Evolutionary conservation across 2,888 invertebrate species (phyloP).

Genomic region (Yponomeuta sedellus): DNA sequence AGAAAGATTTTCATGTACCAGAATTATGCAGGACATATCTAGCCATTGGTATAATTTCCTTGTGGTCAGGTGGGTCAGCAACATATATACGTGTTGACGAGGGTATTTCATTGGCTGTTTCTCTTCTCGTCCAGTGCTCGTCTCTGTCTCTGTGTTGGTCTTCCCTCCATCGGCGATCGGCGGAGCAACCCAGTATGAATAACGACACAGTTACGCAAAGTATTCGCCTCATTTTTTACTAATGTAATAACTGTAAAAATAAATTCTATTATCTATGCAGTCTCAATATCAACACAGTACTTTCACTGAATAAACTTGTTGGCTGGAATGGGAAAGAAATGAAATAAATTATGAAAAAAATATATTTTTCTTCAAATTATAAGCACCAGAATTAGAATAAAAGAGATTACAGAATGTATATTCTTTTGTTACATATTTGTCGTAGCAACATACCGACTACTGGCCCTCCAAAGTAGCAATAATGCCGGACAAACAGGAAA

Average conservation of each 20-base stretch:
- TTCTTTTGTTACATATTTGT: too few species aligned
- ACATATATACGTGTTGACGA: slow-evolving; percentile 21
- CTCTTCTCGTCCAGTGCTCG: slow-evolving; percentile 27
- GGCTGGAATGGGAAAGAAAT: background rate
- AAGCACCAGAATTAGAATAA: too few species aligned
- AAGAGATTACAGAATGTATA: too few species aligned
- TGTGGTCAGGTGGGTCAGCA: slow-evolving; percentile 76
- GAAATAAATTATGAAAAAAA: too few species aligned
- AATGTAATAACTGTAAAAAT: slow-evolving; percentile 7
- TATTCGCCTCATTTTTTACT: slow-evolving; percentile 26
- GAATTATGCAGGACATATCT: slow-evolving; percentile 83
- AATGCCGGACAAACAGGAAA: too few species aligned
- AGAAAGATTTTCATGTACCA: slow-evolving; percentile 53
- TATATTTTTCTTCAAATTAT: too few species aligned
- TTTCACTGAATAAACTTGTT: slow-evolving; percentile 10
- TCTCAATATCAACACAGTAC: slow-evolving; percentile 23
- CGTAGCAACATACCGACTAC: too few species aligned
- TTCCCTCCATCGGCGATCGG: slow-evolving; percentile 24
- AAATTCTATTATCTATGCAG: slow-evolving; percentile 23
- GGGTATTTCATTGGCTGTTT: slow-evolving; percentile 40
- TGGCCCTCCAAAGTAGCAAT: too few species aligned
- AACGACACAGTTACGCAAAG: slow-evolving; percentile 23
- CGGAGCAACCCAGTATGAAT: slow-evolving; percentile 25
- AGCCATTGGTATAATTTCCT: slow-evolving; percentile 80
- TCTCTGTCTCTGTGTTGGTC: slow-evolving; percentile 15